Evolutionary conservation across 2,797 vertebrate genomes (phyloP).

Genomic region (Enteromius radiatus): DNA sequence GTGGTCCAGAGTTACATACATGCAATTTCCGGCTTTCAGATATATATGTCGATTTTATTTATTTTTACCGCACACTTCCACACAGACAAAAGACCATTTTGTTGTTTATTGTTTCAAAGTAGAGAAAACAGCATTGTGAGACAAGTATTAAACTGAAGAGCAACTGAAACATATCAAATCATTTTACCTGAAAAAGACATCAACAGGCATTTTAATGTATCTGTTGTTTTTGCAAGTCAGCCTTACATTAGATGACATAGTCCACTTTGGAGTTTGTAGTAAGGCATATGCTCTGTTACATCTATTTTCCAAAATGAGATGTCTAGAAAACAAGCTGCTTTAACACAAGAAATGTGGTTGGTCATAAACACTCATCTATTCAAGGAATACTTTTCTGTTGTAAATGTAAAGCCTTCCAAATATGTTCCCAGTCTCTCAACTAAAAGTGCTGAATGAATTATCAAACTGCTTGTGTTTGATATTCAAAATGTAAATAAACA

Average conservation of each 20-base stretch:
- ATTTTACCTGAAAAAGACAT: not conserved
- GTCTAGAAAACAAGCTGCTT: not conserved
- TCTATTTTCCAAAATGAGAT: not conserved
- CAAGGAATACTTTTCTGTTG: not conserved
- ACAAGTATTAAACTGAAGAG: not conserved
- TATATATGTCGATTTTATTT: no score
- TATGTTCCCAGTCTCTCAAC: not conserved
- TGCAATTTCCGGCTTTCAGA: not conserved
- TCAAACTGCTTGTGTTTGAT: not conserved
- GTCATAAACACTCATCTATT: not conserved
- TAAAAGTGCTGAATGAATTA: not conserved
- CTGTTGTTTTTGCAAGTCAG: not conserved
- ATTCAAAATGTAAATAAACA: not conserved
- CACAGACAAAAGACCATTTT: not conserved
- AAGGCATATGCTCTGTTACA: not conserved
- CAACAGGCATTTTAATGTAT: not conserved
- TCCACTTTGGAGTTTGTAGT: not conserved
- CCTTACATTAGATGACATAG: not conserved
- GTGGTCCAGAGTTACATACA: not conserved
- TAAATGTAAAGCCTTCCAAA: not conserved
- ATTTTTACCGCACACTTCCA: not conserved
- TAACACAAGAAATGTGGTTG: not conserved
- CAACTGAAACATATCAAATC: not conserved
- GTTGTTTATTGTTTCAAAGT: not conserved
- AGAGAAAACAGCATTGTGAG: not conserved